phyloP scores from a whole-genome alignment of 2,113 vertebrate species.

The Merops nubicus region DNA sequence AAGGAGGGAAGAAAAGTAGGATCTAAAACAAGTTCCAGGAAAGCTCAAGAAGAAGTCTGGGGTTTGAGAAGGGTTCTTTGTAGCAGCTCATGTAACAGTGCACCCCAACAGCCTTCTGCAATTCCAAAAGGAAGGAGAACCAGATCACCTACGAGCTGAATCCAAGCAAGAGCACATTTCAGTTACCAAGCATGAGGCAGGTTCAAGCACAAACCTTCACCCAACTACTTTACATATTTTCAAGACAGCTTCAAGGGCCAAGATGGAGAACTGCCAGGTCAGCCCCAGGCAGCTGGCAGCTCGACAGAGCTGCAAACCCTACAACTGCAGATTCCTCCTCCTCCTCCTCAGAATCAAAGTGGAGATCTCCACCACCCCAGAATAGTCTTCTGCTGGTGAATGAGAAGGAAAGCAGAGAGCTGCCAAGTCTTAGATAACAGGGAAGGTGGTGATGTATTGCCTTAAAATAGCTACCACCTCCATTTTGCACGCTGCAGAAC shows the following conservation, averaged over 20 bases:
- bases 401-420: neutral
- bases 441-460: neutral
- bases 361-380: neutral
- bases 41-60: neutral
- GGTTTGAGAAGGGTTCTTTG: neutral
- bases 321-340: neutral
- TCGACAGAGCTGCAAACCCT: neutral
- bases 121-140: neutral
- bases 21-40: neutral
- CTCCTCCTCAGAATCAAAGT: neutral
- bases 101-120: neutral
- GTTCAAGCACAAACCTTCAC: neutral
- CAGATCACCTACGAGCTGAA: neutral
- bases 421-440: neutral
- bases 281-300: neutral
- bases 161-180: neutral
- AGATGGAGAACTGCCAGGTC: neutral
- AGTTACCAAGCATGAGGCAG: neutral
- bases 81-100: fast-evolving
- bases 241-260: neutral
- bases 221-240: neutral
- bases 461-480: neutral
- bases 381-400: neutral
- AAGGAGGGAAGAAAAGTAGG: neutral
- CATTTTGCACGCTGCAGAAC: neutral